Evolutionary conservation across 1,140 invertebrate genomes (phyloP), one percentile per base, ranked within the genome.

Genomic region (Drosophila sp.): DNA sequence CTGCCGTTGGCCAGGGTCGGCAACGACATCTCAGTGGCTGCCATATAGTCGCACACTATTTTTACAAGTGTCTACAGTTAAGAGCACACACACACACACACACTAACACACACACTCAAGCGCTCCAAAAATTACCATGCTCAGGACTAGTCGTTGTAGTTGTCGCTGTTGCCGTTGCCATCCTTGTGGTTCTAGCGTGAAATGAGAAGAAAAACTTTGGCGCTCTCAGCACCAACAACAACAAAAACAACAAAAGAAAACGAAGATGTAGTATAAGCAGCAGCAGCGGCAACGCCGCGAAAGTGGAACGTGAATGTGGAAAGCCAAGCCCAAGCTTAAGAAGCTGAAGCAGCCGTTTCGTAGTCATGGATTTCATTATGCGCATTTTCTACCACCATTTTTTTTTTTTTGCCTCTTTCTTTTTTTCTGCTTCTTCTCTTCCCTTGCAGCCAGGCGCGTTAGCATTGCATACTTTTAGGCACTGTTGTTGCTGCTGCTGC

Each of bases 11-110:
- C 84, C 84, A 89, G 80, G 81, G 84, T 89, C 84, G 84, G 30
- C 75, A 6, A 29, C 29, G 7, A 17, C 56, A 56, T 2, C 40
- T 72, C 84, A 87, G 83, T 87, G 73, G 62, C 84, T 84, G 84
- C 80, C 70, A 77, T 84, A 83, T 82, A 90, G 73, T 84, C 80
- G 60, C 84, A 89, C 63, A 89, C 76, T 87, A 87, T 86, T 86
- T 87, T 87, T 89, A 86, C 79, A 86, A 86, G 83, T 86, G 83
- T 86, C 82, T 86, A 86, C 83, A 73, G 83, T 87, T 87, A 87
- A 87, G 82, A 72, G 80, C 72, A 73, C 72, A 30, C 78, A 70
- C 55, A 69, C 79, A 68, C 27, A 62, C 35, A 47, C 40, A 55
- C 33, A 38, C 70, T n/a, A n/a, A 70, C 55, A 69, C 79, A 68